phyloP scores from a whole-genome alignment of 2,113 vertebrate species.

The Boulengeromyrus knoepffleri region DNA sequence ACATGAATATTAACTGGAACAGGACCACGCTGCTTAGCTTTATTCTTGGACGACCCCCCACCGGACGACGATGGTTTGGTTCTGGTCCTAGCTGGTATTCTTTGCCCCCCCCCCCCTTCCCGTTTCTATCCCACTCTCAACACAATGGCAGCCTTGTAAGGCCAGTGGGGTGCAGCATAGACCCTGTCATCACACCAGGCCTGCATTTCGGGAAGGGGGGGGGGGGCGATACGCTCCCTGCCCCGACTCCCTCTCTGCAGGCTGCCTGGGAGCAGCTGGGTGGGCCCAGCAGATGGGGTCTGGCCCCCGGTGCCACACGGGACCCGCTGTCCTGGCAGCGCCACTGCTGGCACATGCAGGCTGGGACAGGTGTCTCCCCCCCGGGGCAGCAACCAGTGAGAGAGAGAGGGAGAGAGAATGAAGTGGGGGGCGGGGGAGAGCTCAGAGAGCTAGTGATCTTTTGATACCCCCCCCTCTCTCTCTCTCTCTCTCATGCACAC shows the following conservation, averaged over 20 bases:
- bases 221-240: not conserved
- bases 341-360: not conserved
- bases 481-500: not conserved
- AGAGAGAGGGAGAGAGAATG: not conserved
- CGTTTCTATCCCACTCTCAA: not conserved
- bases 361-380: not conserved
- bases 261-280: not conserved
- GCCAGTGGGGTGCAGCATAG: not conserved
- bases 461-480: not conserved
- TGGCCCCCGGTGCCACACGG: not conserved
- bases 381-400: not conserved
- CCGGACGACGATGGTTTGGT: not conserved
- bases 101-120: not conserved
- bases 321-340: not conserved
- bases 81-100: not conserved
- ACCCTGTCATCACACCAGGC: not conserved
- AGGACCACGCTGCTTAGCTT: not conserved
- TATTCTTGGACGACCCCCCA: not conserved
- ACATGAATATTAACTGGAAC: not conserved
- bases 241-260: not conserved
- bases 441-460: not conserved
- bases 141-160: constrained; percentile 3
- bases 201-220: not conserved
- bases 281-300: not conserved
- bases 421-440: not conserved